phyloP scores from a whole-genome alignment of 1,140 invertebrate genomes.

The Babylonia areolata region DNA sequence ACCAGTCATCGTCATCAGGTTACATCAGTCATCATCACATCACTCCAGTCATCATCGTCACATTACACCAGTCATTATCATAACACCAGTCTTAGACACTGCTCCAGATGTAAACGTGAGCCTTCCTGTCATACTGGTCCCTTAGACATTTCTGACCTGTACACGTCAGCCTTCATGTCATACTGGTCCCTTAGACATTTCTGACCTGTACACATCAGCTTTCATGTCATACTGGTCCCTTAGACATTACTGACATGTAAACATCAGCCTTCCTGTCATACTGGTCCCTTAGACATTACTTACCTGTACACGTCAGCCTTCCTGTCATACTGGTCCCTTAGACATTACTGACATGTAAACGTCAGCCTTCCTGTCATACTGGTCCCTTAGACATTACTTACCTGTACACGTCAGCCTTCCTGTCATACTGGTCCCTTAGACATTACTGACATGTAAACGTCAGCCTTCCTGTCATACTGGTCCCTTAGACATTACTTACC shows the following conservation, averaged over 20 bases:
- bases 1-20: neutral
- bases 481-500: neutral
- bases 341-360: conserved; percentile 45
- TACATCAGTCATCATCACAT: neutral
- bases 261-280: neutral
- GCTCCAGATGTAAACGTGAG: neutral
- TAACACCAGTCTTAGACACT: neutral
- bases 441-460: neutral
- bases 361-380: neutral
- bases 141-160: neutral
- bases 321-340: neutral
- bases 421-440: neutral
- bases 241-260: no score
- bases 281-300: no score
- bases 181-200: no score
- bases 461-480: neutral
- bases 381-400: neutral
- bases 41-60: no score
- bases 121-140: neutral
- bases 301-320: neutral
- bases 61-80: neutral
- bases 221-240: no score
- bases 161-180: neutral
- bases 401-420: neutral
- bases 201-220: neutral